These are phyloP conservation scores for Rhysida immarginata DNA, from an alignment of 1,140 invertebrate species.

Conservation along the genomic window DNA sequence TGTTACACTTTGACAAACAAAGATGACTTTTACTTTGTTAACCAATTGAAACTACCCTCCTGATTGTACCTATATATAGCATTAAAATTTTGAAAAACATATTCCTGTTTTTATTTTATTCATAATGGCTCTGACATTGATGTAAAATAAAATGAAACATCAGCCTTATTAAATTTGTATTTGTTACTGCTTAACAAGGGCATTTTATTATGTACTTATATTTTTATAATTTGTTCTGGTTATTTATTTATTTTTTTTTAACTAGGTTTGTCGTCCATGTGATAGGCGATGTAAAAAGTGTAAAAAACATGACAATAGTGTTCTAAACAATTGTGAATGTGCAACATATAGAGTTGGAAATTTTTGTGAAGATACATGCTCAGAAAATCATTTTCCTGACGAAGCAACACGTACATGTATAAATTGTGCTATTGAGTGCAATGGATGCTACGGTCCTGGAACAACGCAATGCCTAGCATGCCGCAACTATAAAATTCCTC, in stretches of 20 bases:
- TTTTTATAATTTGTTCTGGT: neutral
- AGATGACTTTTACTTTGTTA: too few species aligned
- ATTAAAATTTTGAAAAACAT: too few species aligned
- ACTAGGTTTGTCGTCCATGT: conserved; percentile 60
- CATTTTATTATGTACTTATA: too few species aligned
- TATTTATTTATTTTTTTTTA: conserved; percentile 2
- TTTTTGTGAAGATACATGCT: conserved; percentile 82
- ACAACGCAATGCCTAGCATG: conserved; percentile 65
- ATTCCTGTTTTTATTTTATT: too few species aligned
- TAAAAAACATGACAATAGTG: conserved; percentile 68
- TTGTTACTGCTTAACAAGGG: too few species aligned
- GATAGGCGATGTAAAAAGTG: conserved; percentile 79
- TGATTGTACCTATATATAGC: too few species aligned
- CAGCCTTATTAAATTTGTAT: too few species aligned
- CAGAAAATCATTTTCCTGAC: conserved; percentile 64
- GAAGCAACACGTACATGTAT: conserved; percentile 36
- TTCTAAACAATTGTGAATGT: conserved; percentile 56
- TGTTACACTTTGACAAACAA: too few species aligned
- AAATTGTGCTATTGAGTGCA: conserved; percentile 62
- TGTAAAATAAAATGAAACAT: too few species aligned
- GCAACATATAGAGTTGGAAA: conserved; percentile 66
- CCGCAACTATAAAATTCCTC: conserved; percentile 66
- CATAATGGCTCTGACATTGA: too few species aligned
- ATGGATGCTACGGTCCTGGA: conserved; percentile 63
- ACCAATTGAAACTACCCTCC: too few species aligned